Evolutionary conservation across 2,797 vertebrate genomes (phyloP).

Genomic region (Atherinosoma microstoma): DNA sequence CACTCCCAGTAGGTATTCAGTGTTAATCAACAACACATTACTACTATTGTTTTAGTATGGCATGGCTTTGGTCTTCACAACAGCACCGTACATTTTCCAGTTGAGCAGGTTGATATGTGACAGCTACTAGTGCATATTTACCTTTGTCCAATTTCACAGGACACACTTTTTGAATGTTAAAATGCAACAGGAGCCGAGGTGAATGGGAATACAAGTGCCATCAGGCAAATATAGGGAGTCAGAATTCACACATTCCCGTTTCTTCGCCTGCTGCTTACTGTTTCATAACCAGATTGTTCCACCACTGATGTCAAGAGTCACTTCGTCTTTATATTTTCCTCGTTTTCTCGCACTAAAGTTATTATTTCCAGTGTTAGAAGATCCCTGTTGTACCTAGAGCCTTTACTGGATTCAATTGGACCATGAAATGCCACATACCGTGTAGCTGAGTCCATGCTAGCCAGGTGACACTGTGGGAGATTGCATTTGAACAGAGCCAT

Average conservation of each 20-base stretch:
- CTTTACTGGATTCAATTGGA: constrained; percentile 69
- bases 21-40: too few species aligned
- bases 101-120: too few species aligned
- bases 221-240: neutral
- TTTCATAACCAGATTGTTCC: constrained; percentile 38
- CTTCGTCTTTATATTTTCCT: neutral
- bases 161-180: too few species aligned
- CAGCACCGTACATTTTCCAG: too few species aligned
- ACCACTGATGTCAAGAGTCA: constrained; percentile 16
- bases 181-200: neutral
- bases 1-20: too few species aligned
- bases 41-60: too few species aligned
- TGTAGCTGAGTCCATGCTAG: constrained; percentile 43
- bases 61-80: too few species aligned
- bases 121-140: too few species aligned
- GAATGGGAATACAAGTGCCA: neutral
- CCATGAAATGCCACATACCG: constrained; percentile 68
- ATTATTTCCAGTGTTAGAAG: constrained; percentile 27
- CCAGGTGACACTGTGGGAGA: constrained; percentile 68
- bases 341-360: neutral
- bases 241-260: constrained; percentile 21
- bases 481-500: constrained; percentile 48
- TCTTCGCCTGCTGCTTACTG: constrained; percentile 14
- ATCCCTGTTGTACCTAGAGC: constrained; percentile 44
- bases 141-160: too few species aligned